Conservation (phyloP, 1,140 invertebrate species). For the Zaprionus nigranus region DNA sequence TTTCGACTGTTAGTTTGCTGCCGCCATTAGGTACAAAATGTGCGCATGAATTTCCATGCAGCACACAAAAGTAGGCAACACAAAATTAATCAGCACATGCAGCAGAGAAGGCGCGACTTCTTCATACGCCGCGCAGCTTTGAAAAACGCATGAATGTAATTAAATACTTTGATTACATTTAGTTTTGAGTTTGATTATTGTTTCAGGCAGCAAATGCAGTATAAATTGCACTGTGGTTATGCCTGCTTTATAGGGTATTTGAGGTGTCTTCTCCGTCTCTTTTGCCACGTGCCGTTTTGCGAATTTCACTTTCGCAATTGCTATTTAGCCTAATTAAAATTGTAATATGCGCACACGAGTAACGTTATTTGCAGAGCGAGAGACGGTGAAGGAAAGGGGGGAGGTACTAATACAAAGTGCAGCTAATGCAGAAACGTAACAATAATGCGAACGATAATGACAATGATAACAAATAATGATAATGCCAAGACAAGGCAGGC, state of each 20-base stretch:
- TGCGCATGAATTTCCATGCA: conserved; percentile 10
- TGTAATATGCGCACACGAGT: conserved; percentile 16
- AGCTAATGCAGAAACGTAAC: conserved; percentile 44
- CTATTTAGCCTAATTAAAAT: conserved; percentile 77
- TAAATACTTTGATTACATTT: background rate
- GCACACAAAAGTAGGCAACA: conserved; percentile 35
- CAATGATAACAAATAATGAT: conserved; percentile 31
- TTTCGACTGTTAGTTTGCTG: conserved; percentile 26
- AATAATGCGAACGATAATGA: conserved; percentile 23
- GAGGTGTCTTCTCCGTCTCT: background rate
- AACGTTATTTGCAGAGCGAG: background rate
- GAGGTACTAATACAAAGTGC: conserved; percentile 16
- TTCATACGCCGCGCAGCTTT: background rate
- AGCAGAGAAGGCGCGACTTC: background rate
- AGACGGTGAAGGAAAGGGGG: background rate
- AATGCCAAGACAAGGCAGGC: conserved; percentile 1
- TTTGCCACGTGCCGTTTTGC: conserved; percentile 9
- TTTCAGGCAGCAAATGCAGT: background rate
- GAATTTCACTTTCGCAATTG: conserved; percentile 35
- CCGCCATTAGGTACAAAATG: conserved; percentile 47
- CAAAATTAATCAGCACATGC: background rate
- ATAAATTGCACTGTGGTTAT: background rate
- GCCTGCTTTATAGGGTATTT: background rate
- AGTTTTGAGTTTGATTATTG: background rate
- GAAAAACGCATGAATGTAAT: background rate